These are phyloP conservation scores for Dione juno DNA, from an alignment of 2,888 invertebrate genomes.

Conservation along the genomic window DNA sequence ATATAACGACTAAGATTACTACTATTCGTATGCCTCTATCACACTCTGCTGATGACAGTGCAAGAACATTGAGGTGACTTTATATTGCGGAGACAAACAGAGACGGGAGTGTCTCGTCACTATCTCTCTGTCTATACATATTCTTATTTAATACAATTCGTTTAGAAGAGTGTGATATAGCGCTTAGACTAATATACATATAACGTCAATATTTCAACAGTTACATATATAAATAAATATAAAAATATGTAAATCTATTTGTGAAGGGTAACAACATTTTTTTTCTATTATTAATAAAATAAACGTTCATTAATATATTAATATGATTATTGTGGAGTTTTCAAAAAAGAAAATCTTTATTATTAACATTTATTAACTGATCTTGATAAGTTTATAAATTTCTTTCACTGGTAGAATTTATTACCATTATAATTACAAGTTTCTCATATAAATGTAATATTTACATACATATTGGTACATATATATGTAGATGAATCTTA, in stretches of 20 bases:
- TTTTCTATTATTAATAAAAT: conserved; percentile 8
- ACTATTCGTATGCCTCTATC: conserved; percentile 42
- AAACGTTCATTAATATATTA: conserved; percentile 3
- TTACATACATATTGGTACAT: not conserved
- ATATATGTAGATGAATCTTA: not conserved
- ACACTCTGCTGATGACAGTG: conserved; percentile 21
- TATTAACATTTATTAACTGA: too few species aligned
- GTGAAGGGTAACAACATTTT: conserved; percentile 40
- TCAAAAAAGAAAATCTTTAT: too few species aligned
- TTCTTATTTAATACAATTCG: not conserved
- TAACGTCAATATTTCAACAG: conserved; percentile 30
- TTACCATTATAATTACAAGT: too few species aligned
- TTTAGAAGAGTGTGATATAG: conserved; percentile 27
- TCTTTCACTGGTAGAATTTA: conserved; percentile 1
- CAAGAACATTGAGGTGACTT: not conserved
- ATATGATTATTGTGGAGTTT: too few species aligned
- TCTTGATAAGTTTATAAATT: not conserved
- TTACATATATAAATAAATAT: conserved; percentile 25
- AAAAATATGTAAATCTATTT: conserved; percentile 24
- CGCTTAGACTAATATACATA: conserved; percentile 31
- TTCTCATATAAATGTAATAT: not conserved
- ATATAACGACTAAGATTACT: conserved; percentile 60
- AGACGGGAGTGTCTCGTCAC: not conserved
- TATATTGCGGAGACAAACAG: not conserved
- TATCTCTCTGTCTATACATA: not conserved